A percentile compares a stretch with the other conserved stretches of the same genome.
Evolutionary conservation across 2,797 vertebrate genomes (phyloP).

Genomic region (Melanotaenia pygmaea): DNA sequence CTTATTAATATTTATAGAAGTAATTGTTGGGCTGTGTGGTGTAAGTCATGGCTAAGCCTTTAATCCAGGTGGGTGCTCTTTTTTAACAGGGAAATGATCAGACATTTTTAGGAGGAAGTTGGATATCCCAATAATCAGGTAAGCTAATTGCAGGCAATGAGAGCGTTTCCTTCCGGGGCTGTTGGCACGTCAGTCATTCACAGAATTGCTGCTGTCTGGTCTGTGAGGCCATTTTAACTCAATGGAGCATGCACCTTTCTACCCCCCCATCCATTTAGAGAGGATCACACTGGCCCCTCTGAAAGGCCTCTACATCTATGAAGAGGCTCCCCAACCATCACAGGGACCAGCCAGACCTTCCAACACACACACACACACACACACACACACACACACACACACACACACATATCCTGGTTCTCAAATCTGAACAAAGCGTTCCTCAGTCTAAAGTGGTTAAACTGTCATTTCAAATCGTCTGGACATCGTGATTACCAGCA

Average conservation of each 20-base stretch:
- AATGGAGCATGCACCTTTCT: slow-evolving; percentile 77
- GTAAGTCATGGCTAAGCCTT: slow-evolving; percentile 26
- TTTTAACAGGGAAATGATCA: slow-evolving; percentile 63
- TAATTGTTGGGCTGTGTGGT: slow-evolving; percentile 44
- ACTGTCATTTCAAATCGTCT: slow-evolving; percentile 90
- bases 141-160: slow-evolving; percentile 83
- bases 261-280: slow-evolving; percentile 70
- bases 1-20: slow-evolving; percentile 74
- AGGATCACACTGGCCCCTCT: slow-evolving; percentile 60
- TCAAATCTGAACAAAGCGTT: slow-evolving; percentile 75
- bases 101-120: slow-evolving; percentile 74
- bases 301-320: slow-evolving; percentile 52
- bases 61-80: slow-evolving; percentile 63
- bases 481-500: slow-evolving; percentile 90
- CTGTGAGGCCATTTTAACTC: slow-evolving; percentile 82
- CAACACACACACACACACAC: slow-evolving; percentile 49
- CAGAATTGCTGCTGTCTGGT: slow-evolving; percentile 84
- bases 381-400: slow-evolving; percentile 31
- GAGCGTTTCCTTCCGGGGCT: slow-evolving; percentile 89
- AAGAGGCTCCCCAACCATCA: slow-evolving; percentile 62
- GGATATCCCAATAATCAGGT: slow-evolving; percentile 93
- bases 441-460: slow-evolving; percentile 92
- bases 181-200: slow-evolving; percentile 80
- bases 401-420: slow-evolving; percentile 55
- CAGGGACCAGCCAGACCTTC: slow-evolving; percentile 66